phyloP scores from a whole-genome alignment of 2,797 vertebrate genomes.

The Podarcis lilfordi region DNA sequence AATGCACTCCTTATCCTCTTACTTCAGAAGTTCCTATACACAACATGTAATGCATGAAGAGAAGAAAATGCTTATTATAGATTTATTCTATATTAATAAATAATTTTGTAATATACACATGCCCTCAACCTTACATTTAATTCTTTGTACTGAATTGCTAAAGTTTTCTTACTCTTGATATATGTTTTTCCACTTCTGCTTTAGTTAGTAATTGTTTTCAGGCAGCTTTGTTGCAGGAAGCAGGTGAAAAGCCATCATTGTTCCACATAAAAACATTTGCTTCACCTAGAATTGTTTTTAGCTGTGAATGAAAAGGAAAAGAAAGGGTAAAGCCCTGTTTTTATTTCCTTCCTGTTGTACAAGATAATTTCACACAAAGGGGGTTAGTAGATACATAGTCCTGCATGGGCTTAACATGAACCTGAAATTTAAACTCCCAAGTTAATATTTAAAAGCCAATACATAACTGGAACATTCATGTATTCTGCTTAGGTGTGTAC shows the following conservation, averaged over 20 bases:
- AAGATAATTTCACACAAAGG: not conserved
- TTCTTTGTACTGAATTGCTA: not conserved
- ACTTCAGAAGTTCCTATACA: not conserved
- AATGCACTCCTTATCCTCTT: not conserved
- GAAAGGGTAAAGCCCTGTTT: not conserved
- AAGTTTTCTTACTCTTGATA: not conserved
- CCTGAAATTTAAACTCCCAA: constrained; percentile 20
- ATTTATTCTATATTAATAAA: not conserved
- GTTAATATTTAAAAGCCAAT: not conserved
- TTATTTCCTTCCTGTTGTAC: not conserved
- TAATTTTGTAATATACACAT: not conserved
- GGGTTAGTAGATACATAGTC: not conserved
- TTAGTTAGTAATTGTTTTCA: constrained; percentile 26
- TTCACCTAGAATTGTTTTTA: not conserved
- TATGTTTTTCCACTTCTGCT: not conserved
- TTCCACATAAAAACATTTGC: not conserved
- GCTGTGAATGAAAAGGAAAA: not conserved
- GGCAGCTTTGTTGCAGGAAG: not conserved
- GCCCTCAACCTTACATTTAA: not conserved
- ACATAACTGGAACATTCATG: constrained; percentile 15
- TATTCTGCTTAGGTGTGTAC: not conserved
- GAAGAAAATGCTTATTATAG: not conserved
- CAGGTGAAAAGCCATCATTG: not conserved
- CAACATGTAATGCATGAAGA: not conserved
- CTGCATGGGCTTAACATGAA: constrained; percentile 15